Percentiles rank a stretch among this genome's conserved stretches.
These are phyloP conservation scores for Cherax destructor DNA, from an alignment of 1,140 invertebrate species.

Conservation along the genomic window DNA sequence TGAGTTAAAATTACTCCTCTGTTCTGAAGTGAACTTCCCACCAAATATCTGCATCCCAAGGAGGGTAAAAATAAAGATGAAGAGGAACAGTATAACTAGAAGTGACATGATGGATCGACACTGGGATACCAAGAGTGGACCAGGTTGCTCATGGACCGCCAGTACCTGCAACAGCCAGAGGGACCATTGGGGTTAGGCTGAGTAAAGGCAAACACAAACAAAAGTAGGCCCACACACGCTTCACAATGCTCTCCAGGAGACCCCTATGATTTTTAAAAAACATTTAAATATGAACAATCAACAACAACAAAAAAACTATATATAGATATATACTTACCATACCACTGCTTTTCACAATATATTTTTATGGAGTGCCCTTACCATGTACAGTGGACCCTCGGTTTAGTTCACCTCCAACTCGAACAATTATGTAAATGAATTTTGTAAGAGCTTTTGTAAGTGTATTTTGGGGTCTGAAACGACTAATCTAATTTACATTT, in stretches of 20 bases:
- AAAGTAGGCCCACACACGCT: not conserved
- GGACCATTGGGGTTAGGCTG: not conserved
- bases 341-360: too few species aligned
- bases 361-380: too few species aligned
- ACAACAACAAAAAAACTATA: too few species aligned
- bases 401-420: too few species aligned
- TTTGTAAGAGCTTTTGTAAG: too few species aligned
- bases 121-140: constrained; percentile 98
- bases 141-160: constrained; percentile 97
- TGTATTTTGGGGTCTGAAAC: too few species aligned
- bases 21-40: constrained; percentile 93
- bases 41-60: constrained; percentile 89
- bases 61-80: constrained; percentile 84
- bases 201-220: not conserved
- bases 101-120: constrained; percentile 89
- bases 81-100: constrained; percentile 83
- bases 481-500: too few species aligned
- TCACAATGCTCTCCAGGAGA: not conserved
- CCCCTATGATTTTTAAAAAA: not conserved
- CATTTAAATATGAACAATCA: not conserved
- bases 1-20: constrained; percentile 97
- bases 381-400: too few species aligned
- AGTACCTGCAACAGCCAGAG: constrained; percentile 85
- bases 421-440: too few species aligned
- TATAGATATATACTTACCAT: too few species aligned